These are phyloP conservation scores for Mobula birostris DNA, from an alignment of 2,113 vertebrate genomes.

Conservation along the genomic window DNA sequence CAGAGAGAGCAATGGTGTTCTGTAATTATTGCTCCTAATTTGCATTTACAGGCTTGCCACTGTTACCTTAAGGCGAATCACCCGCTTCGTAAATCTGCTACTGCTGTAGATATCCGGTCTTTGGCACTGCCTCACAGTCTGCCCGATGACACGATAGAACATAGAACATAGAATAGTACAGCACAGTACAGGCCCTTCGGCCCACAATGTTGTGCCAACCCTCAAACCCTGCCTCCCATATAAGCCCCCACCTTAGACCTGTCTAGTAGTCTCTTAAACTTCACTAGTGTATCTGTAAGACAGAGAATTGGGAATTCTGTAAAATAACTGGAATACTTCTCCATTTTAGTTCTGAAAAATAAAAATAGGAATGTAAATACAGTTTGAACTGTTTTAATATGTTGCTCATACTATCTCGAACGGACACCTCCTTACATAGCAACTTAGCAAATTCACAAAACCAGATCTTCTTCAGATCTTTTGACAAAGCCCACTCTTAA, in stretches of 20 bases:
- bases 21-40: background rate
- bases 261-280: too few species aligned
- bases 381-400: background rate
- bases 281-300: background rate
- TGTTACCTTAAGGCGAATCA: background rate
- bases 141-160: background rate
- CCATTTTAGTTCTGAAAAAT: background rate
- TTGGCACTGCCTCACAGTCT: background rate
- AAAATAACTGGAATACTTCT: background rate
- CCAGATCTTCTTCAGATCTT: background rate
- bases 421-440: background rate
- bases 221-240: too few species aligned
- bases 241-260: too few species aligned
- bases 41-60: background rate
- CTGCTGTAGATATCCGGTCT: background rate
- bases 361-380: background rate
- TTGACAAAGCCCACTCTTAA: background rate
- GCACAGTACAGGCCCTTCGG: too few species aligned
- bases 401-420: background rate
- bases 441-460: background rate
- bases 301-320: background rate
- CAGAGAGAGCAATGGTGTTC: too few species aligned
- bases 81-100: background rate
- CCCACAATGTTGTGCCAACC: too few species aligned
- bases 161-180: too few species aligned